A percentile compares a stretch with the other conserved stretches of the same genome.
phyloP scores from a whole-genome alignment of 2,797 vertebrate genomes.

The Setipinna tenuifilis region DNA sequence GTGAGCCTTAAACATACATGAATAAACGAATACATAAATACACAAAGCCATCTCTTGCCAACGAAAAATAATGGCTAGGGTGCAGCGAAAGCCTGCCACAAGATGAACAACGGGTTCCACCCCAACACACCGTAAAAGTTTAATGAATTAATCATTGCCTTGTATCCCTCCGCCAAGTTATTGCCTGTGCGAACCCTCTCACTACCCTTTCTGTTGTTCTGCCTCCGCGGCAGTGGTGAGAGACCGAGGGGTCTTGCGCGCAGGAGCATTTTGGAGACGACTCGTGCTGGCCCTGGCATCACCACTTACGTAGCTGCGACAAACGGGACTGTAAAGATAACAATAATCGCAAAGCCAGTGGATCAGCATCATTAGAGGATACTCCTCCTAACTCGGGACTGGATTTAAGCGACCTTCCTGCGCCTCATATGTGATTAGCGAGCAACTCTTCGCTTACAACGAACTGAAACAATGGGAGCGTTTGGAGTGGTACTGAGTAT shows the following conservation, averaged over 20 bases:
- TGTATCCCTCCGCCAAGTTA: constrained; percentile 83
- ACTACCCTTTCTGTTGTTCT: constrained; percentile 54
- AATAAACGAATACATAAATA: neutral
- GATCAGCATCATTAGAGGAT: constrained; percentile 25
- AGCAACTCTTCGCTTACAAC: constrained; percentile 45
- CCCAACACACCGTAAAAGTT: constrained; percentile 61
- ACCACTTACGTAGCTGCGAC: constrained; percentile 11
- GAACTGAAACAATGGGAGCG: constrained; percentile 73
- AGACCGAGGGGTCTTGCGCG: constrained; percentile 53
- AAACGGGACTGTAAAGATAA: constrained; percentile 38
- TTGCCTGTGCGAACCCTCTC: constrained; percentile 55
- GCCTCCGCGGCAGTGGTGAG: constrained; percentile 72
- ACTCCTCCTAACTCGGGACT: constrained; percentile 53
- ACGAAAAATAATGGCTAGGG: neutral
- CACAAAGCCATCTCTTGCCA: neutral
- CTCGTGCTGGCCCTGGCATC: constrained; percentile 18
- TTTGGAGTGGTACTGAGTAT: constrained; percentile 78
- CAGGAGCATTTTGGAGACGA: constrained; percentile 42
- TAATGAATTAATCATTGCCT: constrained; percentile 67
- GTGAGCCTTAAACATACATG: no score
- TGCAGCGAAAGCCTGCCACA: neutral
- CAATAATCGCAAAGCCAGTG: neutral
- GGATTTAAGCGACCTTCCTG: constrained; percentile 46
- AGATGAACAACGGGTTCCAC: constrained; percentile 12
- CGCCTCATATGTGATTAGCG: constrained; percentile 70